Evolutionary conservation across 2,113 vertebrate genomes (phyloP).

Genomic region (Semnornis frantzii): DNA sequence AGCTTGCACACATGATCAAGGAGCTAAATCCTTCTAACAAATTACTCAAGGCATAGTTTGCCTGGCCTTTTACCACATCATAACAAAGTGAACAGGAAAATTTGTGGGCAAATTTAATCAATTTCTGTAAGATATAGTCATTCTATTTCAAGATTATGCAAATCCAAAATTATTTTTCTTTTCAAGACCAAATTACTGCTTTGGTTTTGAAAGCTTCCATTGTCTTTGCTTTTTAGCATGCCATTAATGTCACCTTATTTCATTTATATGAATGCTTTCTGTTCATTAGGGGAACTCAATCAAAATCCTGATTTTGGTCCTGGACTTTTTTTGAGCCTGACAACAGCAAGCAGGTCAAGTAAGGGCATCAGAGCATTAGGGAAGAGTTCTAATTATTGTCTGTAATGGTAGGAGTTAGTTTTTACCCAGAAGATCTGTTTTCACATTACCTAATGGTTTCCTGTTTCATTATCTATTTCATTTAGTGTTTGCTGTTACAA

Average conservation of each 20-base stretch:
- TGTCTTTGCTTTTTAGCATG: conserved; percentile 16
- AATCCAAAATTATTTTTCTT: conserved; percentile 48
- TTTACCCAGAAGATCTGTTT: conserved; percentile 11
- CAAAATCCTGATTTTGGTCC: not conserved
- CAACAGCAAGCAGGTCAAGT: not conserved
- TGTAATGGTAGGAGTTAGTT: not conserved
- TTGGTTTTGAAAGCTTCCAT: conserved; percentile 21
- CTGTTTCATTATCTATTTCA: conserved; percentile 22
- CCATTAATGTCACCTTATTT: not conserved
- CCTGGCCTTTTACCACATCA: not conserved
- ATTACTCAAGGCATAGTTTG: not conserved
- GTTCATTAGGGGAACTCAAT: conserved; percentile 5
- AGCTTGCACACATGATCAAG: not conserved
- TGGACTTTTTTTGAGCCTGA: not conserved
- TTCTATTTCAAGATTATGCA: conserved; percentile 31
- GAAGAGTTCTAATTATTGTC: not conserved
- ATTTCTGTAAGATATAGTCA: not conserved
- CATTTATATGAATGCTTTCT: not conserved
- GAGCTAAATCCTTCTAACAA: conserved; percentile 10
- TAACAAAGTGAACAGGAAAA: not conserved
- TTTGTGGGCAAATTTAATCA: conserved; percentile 7
- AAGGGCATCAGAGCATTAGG: not conserved
- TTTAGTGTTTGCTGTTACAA: not conserved
- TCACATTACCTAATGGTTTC: conserved; percentile 28
- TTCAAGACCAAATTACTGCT: conserved; percentile 31